Conservation (phyloP, 2,797 vertebrate species). For the Tokudaia tokunoshimensis region DNA sequence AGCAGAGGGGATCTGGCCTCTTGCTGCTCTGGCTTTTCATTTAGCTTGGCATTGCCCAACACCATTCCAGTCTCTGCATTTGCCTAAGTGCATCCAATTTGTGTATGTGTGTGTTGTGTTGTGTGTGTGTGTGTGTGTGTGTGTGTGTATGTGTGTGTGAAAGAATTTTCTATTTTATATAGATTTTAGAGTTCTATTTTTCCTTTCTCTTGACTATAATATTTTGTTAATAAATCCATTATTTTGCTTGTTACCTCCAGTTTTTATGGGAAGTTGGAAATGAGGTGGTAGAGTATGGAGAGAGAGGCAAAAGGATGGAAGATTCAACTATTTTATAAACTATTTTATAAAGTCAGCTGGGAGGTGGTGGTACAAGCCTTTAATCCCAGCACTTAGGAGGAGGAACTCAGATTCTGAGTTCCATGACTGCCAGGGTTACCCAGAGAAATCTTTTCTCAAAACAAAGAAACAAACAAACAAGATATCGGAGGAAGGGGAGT, state of each 20-base stretch:
- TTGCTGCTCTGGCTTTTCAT: constrained; percentile 1
- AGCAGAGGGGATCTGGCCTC: background rate
- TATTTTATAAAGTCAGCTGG: background rate
- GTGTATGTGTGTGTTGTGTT: background rate
- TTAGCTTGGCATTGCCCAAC: constrained; percentile 1
- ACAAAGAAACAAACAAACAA: background rate
- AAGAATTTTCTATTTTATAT: constrained; percentile 27
- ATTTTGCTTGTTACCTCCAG: background rate
- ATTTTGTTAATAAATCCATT: constrained; percentile 3
- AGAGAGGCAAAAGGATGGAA: background rate
- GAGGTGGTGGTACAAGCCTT: background rate
- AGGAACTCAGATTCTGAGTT: background rate
- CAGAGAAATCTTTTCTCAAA: background rate
- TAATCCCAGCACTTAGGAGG: background rate
- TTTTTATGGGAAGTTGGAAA: constrained; percentile 8
- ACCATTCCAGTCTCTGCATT: constrained; percentile 31
- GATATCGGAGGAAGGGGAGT: background rate
- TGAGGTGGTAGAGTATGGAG: background rate
- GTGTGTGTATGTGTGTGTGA: background rate
- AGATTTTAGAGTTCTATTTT: background rate
- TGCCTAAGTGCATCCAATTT: background rate
- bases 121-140: background rate
- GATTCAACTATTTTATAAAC: constrained; percentile 1
- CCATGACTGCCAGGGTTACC: background rate
- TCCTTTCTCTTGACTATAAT: background rate